phyloP scores from a whole-genome alignment of 2,797 vertebrate species.

The Phrynocephalus vlangalii region DNA sequence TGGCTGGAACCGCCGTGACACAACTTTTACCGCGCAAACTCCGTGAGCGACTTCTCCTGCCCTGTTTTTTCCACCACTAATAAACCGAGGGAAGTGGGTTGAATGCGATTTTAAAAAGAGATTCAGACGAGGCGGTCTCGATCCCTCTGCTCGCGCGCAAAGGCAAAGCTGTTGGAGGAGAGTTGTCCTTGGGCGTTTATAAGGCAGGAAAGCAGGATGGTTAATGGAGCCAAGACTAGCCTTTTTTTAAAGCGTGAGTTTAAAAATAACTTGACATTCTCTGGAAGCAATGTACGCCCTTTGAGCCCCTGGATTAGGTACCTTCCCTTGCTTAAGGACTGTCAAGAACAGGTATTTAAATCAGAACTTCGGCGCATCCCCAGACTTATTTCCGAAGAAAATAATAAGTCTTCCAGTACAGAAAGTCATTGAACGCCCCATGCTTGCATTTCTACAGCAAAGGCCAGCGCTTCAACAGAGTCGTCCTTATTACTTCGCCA shows the following conservation, averaged over 20 bases:
- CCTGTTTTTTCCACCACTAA: constrained; percentile 35
- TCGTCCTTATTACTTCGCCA: neutral
- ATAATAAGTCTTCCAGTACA: neutral
- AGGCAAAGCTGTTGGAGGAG: rapidly evolving
- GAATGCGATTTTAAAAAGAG: constrained; percentile 30
- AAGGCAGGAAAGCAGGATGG: neutral
- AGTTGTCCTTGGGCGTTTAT: rapidly evolving
- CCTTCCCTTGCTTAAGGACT: too few relatives aligned
- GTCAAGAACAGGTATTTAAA: neutral
- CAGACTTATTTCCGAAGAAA: neutral
- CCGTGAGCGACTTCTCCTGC: constrained; percentile 41
- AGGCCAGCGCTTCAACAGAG: neutral
- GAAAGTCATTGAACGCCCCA: neutral
- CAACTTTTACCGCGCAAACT: constrained; percentile 69
- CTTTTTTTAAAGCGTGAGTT: too few relatives aligned
- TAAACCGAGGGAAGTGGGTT: constrained; percentile 37
- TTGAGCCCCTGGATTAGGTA: neutral
- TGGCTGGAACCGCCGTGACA: constrained; percentile 49
- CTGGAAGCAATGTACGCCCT: rapidly evolving
- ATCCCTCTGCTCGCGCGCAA: neutral
- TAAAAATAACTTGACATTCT: too few relatives aligned
- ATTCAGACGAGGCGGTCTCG: neutral
- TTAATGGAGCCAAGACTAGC: neutral
- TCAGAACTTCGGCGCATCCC: too few relatives aligned
- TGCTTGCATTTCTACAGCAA: neutral